Conservation (phyloP, 2,797 vertebrate species). For the Pterois miles region DNA sequence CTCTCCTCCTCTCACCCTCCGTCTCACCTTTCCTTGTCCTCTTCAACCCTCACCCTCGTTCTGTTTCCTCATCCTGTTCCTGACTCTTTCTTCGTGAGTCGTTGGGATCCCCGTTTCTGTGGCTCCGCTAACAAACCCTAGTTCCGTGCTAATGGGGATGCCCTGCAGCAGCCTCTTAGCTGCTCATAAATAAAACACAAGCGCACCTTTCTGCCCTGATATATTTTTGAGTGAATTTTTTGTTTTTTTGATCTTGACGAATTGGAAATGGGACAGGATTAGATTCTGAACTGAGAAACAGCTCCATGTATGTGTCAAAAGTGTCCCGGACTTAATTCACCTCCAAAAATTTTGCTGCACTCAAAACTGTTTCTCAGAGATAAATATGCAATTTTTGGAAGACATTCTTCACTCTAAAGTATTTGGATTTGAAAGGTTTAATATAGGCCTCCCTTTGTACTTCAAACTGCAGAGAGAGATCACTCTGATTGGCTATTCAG, state of each 20-base stretch:
- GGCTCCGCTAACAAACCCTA: conserved; percentile 36
- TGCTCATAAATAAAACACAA: conserved; percentile 73
- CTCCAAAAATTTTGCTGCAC: background rate
- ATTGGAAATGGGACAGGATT: conserved; percentile 36
- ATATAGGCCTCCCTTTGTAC: background rate
- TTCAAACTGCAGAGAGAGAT: background rate
- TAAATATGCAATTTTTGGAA: background rate
- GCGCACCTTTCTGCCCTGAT: conserved; percentile 47
- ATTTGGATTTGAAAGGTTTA: background rate
- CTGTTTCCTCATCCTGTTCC: conserved; percentile 3
- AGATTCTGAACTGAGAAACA: conserved; percentile 24
- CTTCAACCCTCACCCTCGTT: conserved; percentile 36
- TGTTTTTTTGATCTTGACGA: conserved; percentile 63
- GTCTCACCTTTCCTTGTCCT: conserved; percentile 38
- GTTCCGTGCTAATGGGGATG: conserved; percentile 62
- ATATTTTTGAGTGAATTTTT: conserved; percentile 54
- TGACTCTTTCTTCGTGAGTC: background rate
- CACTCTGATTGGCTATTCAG: rapidly evolving
- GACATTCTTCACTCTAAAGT: background rate
- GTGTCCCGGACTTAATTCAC: background rate
- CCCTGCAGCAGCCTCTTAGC: conserved; percentile 73
- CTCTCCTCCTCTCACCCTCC: background rate
- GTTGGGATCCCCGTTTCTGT: conserved; percentile 27
- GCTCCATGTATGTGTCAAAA: conserved; percentile 23
- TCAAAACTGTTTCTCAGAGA: background rate